A percentile compares a stretch with the other conserved stretches of the same genome.
phyloP scores from a whole-genome alignment of 53 echinoderm and acorn worm genomes.

The Stichopus horrens region DNA sequence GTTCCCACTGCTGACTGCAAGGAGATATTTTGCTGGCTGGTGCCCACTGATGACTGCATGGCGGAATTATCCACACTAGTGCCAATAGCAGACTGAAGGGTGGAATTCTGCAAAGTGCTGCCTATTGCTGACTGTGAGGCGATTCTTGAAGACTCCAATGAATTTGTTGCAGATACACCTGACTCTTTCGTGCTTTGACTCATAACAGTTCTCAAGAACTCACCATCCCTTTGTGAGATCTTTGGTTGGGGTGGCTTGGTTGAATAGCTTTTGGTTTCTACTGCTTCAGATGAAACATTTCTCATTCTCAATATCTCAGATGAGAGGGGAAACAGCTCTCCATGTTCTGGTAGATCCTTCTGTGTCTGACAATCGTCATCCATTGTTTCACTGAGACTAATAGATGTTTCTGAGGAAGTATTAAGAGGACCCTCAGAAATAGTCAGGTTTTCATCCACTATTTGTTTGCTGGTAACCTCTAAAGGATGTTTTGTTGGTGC shows the following conservation, averaged over 20 bases:
- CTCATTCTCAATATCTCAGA: not conserved
- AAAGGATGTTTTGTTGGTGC: not conserved
- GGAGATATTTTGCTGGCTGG: no score
- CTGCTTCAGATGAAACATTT: not conserved
- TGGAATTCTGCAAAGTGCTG: no score
- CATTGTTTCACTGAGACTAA: not conserved
- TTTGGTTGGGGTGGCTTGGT: not conserved
- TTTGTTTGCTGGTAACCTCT: not conserved
- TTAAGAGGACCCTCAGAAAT: slow-evolving; percentile 37
- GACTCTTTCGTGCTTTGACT: not conserved
- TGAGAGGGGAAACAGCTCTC: not conserved
- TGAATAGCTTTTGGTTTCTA: not conserved
- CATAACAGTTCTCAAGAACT: not conserved
- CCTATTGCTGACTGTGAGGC: not conserved
- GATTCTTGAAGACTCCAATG: not conserved
- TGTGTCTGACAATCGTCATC: not conserved
- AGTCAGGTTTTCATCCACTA: not conserved
- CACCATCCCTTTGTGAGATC: not conserved
- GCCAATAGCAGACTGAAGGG: no score
- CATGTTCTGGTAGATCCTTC: not conserved
- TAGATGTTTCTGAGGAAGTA: not conserved
- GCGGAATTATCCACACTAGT: no score
- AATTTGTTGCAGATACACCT: not conserved
- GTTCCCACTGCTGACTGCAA: no score
- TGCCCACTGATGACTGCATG: no score